Conservation (phyloP, 2,797 vertebrate species). For the Neomorphus geoffroyi region DNA sequence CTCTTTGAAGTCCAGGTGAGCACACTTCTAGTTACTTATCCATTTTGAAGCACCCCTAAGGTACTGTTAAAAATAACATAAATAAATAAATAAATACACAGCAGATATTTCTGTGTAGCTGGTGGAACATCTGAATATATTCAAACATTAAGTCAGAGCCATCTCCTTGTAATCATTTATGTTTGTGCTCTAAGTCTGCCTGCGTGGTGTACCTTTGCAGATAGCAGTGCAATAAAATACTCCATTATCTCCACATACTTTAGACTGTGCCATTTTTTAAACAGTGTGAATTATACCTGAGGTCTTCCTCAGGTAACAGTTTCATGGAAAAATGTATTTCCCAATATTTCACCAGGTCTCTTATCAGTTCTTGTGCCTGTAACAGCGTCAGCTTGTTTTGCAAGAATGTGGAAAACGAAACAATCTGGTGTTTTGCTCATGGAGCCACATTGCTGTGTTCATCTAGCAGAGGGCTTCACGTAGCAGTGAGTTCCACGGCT, state of each 20-base stretch:
- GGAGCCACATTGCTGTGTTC: background rate
- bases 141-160: background rate
- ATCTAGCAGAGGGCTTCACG: background rate
- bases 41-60: background rate
- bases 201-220: slow-evolving; percentile 2
- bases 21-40: background rate
- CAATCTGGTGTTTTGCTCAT: background rate
- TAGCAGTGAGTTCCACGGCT: background rate
- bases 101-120: background rate
- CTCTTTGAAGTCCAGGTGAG: background rate
- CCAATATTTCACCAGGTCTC: slow-evolving; percentile 7
- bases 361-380: slow-evolving; percentile 6
- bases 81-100: background rate
- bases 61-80: background rate
- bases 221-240: slow-evolving; percentile 50
- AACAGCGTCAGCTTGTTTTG: slow-evolving; percentile 35
- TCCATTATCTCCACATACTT: slow-evolving; percentile 47
- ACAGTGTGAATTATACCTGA: background rate
- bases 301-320: background rate
- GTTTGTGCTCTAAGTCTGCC: slow-evolving; percentile 1
- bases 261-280: slow-evolving; percentile 36
- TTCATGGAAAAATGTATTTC: slow-evolving; percentile 36
- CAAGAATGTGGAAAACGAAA: slow-evolving; percentile 33
- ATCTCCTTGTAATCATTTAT: background rate
- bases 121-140: slow-evolving; percentile 5